phyloP scores from a whole-genome alignment of 30 jellyfish, hydroid and myxozoan genomes.

The Aurelia aurita complex sp. Pacific region DNA sequence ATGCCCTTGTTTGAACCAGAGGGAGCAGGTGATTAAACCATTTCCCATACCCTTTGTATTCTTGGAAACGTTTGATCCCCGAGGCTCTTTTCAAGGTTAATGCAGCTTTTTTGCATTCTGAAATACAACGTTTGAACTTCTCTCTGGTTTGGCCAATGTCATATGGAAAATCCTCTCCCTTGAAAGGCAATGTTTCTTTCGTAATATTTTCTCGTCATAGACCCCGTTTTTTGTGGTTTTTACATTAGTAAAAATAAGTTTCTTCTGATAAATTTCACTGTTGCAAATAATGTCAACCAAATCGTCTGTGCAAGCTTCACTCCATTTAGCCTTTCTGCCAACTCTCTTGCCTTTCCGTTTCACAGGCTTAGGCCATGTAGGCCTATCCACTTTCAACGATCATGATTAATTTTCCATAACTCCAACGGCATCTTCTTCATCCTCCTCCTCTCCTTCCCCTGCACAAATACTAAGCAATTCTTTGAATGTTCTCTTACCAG shows the following conservation, averaged over 20 bases:
- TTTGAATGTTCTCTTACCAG: constrained; percentile 1
- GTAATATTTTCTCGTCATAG: not conserved
- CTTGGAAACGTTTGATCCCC: constrained; percentile 34
- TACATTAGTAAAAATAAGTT: constrained; percentile 33
- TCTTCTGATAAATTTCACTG: constrained; percentile 18
- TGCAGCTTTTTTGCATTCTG: constrained; percentile 30
- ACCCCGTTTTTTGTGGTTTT: not conserved
- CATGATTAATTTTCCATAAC: not conserved
- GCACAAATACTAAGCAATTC: constrained; percentile 5
- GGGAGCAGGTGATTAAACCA: constrained; percentile 40
- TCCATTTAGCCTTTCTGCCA: constrained; percentile 53
- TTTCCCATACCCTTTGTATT: constrained; percentile 17
- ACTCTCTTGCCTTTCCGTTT: constrained; percentile 26
- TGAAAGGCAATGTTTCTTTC: not conserved
- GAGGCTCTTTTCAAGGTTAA: constrained; percentile 31
- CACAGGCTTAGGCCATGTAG: constrained; percentile 15
- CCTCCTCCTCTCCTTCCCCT: constrained; percentile 17
- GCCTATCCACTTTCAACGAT: constrained; percentile 22
- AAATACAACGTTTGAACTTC: constrained; percentile 27
- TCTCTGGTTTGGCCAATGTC: constrained; percentile 18
- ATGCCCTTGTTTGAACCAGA: constrained; percentile 22
- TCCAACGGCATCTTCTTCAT: constrained; percentile 20
- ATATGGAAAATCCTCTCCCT: constrained; percentile 14
- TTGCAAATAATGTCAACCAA: constrained; percentile 30
- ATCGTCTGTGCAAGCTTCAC: constrained; percentile 29